Conservation (phyloP, 1,140 invertebrate species). For the Ylistrum balloti region DNA sequence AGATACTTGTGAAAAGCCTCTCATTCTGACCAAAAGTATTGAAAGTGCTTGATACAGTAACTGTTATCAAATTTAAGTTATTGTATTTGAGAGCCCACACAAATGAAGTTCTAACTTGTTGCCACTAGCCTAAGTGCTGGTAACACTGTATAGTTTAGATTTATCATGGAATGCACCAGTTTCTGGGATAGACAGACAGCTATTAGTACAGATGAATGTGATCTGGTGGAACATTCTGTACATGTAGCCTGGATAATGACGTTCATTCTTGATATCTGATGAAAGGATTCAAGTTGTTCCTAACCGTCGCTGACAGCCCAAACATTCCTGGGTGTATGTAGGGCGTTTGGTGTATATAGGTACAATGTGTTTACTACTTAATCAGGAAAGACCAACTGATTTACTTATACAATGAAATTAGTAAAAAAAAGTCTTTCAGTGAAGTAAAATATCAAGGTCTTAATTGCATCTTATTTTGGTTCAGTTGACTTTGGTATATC, state of each 20-base stretch:
- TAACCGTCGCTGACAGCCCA: not conserved
- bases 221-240: slow-evolving; percentile 5
- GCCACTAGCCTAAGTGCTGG: not conserved
- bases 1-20: not conserved
- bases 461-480: too few species aligned
- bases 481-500: too few species aligned
- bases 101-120: not conserved
- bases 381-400: too few species aligned
- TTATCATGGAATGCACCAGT: not conserved
- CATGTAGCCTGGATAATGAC: slow-evolving; percentile 18
- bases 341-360: too few species aligned
- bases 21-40: not conserved
- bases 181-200: not conserved
- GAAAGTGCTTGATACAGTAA: too few species aligned
- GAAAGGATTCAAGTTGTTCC: not conserved
- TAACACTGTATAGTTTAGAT: not conserved
- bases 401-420: too few species aligned
- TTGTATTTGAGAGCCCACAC: not conserved
- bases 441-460: too few species aligned
- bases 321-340: not conserved
- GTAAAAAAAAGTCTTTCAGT: too few species aligned
- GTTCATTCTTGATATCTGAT: slow-evolving; percentile 39
- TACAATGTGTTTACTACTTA: too few species aligned
- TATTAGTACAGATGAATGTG: not conserved
- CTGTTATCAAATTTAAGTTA: too few species aligned